phyloP scores from a whole-genome alignment of 2,797 vertebrate species.

The Mionectes olivaceus region DNA sequence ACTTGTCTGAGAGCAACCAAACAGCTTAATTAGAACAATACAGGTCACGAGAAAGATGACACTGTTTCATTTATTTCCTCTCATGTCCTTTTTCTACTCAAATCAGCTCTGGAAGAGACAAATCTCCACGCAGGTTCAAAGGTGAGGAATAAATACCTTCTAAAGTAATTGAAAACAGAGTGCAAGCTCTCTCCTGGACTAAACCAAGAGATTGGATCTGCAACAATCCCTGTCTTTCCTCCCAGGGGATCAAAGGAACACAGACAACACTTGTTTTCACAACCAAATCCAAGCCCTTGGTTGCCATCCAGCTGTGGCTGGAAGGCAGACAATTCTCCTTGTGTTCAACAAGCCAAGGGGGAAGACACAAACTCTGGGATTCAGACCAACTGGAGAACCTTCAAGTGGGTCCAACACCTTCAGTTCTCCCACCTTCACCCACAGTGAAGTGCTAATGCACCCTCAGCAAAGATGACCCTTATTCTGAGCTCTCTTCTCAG shows the following conservation, averaged over 20 bases:
- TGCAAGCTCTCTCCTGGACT: not conserved
- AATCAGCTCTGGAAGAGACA: not conserved
- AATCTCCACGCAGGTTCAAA: not conserved
- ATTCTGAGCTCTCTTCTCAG: not conserved
- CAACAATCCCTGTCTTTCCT: not conserved
- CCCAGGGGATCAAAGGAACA: not conserved
- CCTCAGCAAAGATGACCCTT: not conserved
- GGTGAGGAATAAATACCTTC: not conserved
- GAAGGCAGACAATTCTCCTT: not conserved
- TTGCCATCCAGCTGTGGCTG: not conserved
- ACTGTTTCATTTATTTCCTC: not conserved
- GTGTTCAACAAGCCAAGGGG: not conserved
- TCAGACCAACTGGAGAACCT: not conserved
- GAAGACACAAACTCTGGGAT: not conserved
- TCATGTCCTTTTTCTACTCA: not conserved
- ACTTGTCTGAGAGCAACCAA: not conserved
- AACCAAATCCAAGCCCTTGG: not conserved
- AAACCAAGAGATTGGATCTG: not conserved
- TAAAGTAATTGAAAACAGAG: not conserved
- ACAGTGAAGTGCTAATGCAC: not conserved
- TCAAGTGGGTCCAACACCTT: not conserved
- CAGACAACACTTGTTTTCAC: not conserved
- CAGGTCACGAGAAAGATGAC: not conserved
- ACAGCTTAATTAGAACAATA: conserved; percentile 12
- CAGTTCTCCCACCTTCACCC: not conserved